Percentiles rank a stretch among this genome's conserved stretches.
Conservation (phyloP, 2,888 invertebrate species). For the Trissolcus japonicus region DNA sequence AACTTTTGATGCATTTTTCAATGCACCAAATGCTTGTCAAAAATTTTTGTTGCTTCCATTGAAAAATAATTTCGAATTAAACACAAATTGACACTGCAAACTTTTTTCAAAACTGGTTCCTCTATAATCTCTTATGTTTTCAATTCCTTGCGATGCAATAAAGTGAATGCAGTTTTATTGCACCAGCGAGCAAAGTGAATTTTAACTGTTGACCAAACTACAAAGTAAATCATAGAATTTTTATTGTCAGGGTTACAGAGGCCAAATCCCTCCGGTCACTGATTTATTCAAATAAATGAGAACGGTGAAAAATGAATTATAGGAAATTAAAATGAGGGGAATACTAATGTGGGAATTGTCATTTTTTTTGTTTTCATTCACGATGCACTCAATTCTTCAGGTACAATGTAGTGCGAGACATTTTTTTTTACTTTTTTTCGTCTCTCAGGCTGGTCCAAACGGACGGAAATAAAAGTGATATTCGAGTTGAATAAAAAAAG, state of each 20-base stretch:
- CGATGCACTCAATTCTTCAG: constrained; percentile 14
- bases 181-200: constrained; percentile 6
- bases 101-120: no score
- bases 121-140: no score
- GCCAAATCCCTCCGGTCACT: constrained; percentile 19
- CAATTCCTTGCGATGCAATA: no score
- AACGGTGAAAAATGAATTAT: constrained; percentile 44
- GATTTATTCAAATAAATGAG: constrained; percentile 47
- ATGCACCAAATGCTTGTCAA: no score
- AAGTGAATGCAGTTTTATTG: no score
- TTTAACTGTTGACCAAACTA: neutral
- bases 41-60: no score
- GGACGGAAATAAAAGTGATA: constrained; percentile 13
- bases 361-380: constrained; percentile 33
- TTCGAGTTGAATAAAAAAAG: constrained; percentile 2
- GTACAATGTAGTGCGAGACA: constrained; percentile 17
- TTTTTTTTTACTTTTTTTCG: constrained; percentile 8
- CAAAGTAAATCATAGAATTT: constrained; percentile 8
- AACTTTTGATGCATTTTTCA: no score
- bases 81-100: no score
- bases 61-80: no score
- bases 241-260: constrained; percentile 16
- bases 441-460: no score
- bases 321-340: constrained; percentile 46
- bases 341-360: constrained; percentile 46